These are phyloP conservation scores for Acanthopleura granulata DNA, from an alignment of 2,888 invertebrate species.

Conservation along the genomic window DNA sequence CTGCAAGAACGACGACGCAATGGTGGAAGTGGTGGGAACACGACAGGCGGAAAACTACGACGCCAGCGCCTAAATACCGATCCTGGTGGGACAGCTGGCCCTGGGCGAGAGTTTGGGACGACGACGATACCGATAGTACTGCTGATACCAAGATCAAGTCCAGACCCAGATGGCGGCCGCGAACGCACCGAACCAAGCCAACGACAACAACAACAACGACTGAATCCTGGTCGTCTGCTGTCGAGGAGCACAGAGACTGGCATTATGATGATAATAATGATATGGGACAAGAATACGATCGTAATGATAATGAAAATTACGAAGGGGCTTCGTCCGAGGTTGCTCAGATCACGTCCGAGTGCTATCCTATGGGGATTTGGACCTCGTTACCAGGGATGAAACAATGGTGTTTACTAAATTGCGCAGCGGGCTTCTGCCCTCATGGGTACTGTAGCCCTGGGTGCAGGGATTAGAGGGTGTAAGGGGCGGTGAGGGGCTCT, in stretches of 20 bases:
- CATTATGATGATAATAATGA: conserved; percentile 7
- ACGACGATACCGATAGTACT: neutral
- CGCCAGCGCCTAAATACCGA: conserved; percentile 1
- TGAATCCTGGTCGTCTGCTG: neutral
- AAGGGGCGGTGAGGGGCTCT: no score
- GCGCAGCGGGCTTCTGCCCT: conserved; percentile 5
- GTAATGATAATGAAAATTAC: neutral
- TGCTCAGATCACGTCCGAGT: neutral
- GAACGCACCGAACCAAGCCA: neutral
- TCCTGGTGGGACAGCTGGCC: conserved; percentile 15
- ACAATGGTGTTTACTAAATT: neutral
- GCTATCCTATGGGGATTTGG: conserved; percentile 7
- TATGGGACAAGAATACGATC: neutral
- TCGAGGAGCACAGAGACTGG: neutral
- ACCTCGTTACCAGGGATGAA: neutral
- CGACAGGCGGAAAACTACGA: neutral
- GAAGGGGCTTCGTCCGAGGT: neutral
- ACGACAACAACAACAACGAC: neutral
- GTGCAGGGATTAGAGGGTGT: neutral
- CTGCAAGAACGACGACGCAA: neutral
- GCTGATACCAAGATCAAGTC: neutral
- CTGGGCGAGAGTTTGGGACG: neutral
- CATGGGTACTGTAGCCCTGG: neutral
- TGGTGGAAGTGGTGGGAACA: neutral
- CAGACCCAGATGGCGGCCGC: neutral